Base-by-base conservation (phyloP, 2,113 vertebrate species). In the Aptenodytes patagonicus region DNA sequence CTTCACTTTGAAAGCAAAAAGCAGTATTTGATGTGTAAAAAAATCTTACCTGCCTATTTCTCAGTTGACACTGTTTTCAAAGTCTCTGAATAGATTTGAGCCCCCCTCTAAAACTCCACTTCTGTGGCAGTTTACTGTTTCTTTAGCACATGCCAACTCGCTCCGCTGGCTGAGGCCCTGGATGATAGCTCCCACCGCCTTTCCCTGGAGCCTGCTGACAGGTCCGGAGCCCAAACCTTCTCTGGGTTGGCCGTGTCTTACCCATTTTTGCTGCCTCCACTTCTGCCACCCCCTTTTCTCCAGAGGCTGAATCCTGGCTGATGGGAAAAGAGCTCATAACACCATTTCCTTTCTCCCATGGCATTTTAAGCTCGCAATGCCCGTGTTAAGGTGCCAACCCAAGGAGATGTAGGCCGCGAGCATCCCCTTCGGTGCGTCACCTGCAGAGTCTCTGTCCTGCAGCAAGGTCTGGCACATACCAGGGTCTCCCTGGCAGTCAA, bases 351-450 rank as follows among this genome's bases (percentile, higher is more conserved):
- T 81, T 58, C 60, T 80, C 58, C 54, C 2, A 1, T 7, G 7
- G 58, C 36, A 42, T 71, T 89, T 87, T 11, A 62, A 73, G 25
- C 21, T 64, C 2, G 0, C 38, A 52, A 40, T 1, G 4, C 26
- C 17, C 2, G 0, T 0, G 4, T 65, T 77, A 47, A 78, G 38
- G 51, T 83, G 55, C 17, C 40, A 49, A 1, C 34, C 29, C 44
- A 62, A 65, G 38, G 36, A 82, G 34, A 11, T 0, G 2, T 21
- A n/a, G 36, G 18, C 10, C 3, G 1, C 0, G 6, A 84, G 34
- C 14, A 4, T 61, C 55, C n/a, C 38, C 52, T 80, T 62, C 0
- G 0, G 21, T 51, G 17, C 1, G 0, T 16, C 44, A 44, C 68
- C 44, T 60, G 55, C 51, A 36, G 44, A 58, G 19, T 34, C 17